phyloP scores from a whole-genome alignment of 2,113 vertebrate species.

The Engraulis encrasicolus region DNA sequence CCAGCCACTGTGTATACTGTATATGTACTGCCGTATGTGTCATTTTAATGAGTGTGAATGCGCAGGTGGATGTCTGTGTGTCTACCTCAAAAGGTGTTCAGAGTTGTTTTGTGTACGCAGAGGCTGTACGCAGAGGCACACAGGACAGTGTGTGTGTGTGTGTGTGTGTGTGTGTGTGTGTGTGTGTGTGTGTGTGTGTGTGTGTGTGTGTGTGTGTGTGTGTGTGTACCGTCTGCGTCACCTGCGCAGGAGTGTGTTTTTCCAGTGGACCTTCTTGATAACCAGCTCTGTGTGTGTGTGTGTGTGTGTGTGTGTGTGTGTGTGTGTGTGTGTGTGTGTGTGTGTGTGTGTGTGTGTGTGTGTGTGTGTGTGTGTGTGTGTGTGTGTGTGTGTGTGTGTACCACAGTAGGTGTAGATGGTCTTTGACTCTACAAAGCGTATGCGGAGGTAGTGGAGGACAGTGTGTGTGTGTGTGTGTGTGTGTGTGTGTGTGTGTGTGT shows the following conservation, averaged over 20 bases:
- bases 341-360: too few species aligned
- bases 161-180: slow-evolving; percentile 16
- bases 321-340: too few species aligned
- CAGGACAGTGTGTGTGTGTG: background rate
- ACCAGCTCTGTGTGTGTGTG: too few species aligned
- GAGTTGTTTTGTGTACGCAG: background rate
- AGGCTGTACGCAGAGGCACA: background rate
- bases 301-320: too few species aligned
- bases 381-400: slow-evolving; percentile 54
- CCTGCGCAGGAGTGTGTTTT: background rate
- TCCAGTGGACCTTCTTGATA: too few species aligned
- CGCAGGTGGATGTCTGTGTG: too few species aligned
- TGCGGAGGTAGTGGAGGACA: too few species aligned
- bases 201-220: slow-evolving; percentile 2
- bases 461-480: slow-evolving; percentile 45
- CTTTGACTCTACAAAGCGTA: slow-evolving; percentile 81
- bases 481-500: background rate
- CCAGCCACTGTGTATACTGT: too few species aligned
- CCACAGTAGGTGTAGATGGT: slow-evolving; percentile 98
- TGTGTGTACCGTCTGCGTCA: background rate
- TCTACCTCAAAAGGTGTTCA: slow-evolving; percentile 79
- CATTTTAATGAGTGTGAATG: too few species aligned
- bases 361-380: background rate
- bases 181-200: slow-evolving; percentile 8
- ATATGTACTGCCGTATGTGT: too few species aligned